These are phyloP conservation scores for Catharus ustulatus DNA, from an alignment of 2,797 vertebrate genomes.

Conservation along the genomic window DNA sequence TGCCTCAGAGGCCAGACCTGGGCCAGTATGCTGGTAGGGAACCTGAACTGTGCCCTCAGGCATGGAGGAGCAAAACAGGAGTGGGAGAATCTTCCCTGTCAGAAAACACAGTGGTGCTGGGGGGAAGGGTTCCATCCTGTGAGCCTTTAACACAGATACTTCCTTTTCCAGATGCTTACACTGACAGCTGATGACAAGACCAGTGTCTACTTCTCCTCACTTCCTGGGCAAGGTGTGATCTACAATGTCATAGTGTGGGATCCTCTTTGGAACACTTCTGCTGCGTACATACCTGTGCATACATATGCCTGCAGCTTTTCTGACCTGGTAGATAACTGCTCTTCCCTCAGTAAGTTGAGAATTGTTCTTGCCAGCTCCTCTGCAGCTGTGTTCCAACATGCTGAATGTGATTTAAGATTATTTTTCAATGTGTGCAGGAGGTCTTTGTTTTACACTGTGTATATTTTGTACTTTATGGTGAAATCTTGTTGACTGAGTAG, in stretches of 20 bases:
- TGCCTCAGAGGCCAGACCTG: not conserved
- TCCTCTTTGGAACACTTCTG: conserved; percentile 85
- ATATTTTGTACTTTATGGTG: not conserved
- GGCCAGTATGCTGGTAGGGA: not conserved
- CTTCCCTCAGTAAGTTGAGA: conserved; percentile 82
- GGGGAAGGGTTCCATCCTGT: not conserved
- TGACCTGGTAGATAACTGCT: conserved; percentile 81
- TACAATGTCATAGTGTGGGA: conserved; percentile 91
- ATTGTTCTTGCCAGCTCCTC: not conserved
- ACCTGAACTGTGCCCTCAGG: not conserved
- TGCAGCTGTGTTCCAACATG: not conserved
- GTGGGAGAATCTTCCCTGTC: not conserved
- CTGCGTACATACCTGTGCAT: conserved; percentile 90
- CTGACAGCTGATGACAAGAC: conserved; percentile 81
- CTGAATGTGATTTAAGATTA: not conserved
- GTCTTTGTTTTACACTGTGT: not conserved
- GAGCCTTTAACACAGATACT: not conserved
- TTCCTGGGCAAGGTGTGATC: conserved; percentile 90
- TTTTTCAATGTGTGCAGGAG: not conserved
- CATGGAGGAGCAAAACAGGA: not conserved
- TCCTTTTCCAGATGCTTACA: conserved; percentile 80
- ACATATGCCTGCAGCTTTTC: conserved; percentile 91
- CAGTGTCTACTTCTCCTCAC: conserved; percentile 82
- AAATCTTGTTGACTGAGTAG: not conserved
- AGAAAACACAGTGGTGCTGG: not conserved